Evolutionary conservation across 1,140 invertebrate species (phyloP).

Genomic region (Eriosoma lanigerum): DNA sequence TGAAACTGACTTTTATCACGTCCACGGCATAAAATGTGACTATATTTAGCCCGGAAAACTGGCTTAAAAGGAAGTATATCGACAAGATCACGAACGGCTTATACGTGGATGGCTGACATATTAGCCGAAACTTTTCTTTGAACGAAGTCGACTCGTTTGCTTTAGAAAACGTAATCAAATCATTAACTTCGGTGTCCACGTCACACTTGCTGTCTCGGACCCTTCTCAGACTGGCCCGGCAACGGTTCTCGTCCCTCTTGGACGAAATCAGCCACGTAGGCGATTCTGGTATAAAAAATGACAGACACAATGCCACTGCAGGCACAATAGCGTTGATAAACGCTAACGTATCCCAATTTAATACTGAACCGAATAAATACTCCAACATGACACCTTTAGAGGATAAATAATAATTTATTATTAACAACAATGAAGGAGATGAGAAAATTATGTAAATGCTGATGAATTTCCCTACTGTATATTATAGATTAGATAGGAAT

Average conservation of each 20-base stretch:
- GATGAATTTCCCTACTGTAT: no score
- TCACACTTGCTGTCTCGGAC: slow-evolving; percentile 68
- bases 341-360: slow-evolving; percentile 66
- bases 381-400: slow-evolving; percentile 59
- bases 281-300: slow-evolving; percentile 70
- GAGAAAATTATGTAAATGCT: no score
- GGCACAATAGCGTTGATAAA: slow-evolving; percentile 65
- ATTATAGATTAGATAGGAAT: no score
- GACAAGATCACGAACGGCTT: slow-evolving; percentile 69
- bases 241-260: slow-evolving; percentile 65
- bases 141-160: slow-evolving; percentile 63
- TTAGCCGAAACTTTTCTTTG: slow-evolving; percentile 63
- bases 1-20: slow-evolving; percentile 65
- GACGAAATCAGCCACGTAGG: slow-evolving; percentile 70
- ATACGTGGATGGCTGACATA: slow-evolving; percentile 65
- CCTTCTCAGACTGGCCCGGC: slow-evolving; percentile 62
- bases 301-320: slow-evolving; percentile 62
- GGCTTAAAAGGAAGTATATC: slow-evolving; percentile 72
- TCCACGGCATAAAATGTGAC: slow-evolving; percentile 78
- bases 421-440: no score
- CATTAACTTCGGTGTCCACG: slow-evolving; percentile 66
- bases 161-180: slow-evolving; percentile 65
- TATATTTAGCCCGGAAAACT: slow-evolving; percentile 74
- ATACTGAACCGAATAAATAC: slow-evolving; percentile 65
- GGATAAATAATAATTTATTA: no score